Conservation (phyloP, 2,888 invertebrate species). For the Ptychoptera albimana region DNA sequence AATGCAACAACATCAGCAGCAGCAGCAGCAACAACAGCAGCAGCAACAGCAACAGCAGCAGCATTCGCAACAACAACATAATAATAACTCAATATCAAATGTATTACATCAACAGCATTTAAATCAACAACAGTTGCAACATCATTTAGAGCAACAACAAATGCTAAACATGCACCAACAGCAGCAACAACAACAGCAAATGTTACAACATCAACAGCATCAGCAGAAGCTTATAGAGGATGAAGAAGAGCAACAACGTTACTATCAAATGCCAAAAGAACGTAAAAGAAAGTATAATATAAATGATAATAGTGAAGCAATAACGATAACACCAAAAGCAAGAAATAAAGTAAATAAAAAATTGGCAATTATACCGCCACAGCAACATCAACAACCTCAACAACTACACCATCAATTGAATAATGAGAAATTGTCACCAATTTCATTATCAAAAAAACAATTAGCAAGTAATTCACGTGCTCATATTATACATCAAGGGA, state of each 20-base stretch:
- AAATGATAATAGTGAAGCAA: conserved; percentile 16
- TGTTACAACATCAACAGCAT: conserved; percentile 25
- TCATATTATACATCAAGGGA: conserved; percentile 33
- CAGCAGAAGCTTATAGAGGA: conserved; percentile 8
- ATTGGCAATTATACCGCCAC: conserved; percentile 28
- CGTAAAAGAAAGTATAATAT: conserved; percentile 10
- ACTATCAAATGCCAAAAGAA: conserved; percentile 10
- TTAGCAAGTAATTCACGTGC: conserved; percentile 8
- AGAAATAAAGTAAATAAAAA: conserved; percentile 24
- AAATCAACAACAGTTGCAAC: conserved; percentile 11
- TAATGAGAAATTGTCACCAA: conserved; percentile 11
- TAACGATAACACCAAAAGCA: conserved; percentile 31
- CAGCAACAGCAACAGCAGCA: conserved; percentile 32
- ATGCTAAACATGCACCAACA: conserved; percentile 10
- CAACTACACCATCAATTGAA: conserved; percentile 19
- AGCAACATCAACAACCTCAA: conserved; percentile 21
- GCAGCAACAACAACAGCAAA: conserved; percentile 13
- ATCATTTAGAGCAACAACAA: conserved; percentile 9
- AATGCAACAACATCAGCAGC: conserved; percentile 29
- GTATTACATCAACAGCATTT: neutral
- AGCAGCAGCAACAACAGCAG: conserved; percentile 32
- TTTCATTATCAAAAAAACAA: conserved; percentile 14
- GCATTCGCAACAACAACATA: conserved; percentile 36
- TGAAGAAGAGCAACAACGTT: neutral
- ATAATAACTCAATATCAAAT: neutral